A percentile compares a stretch with the other conserved stretches of the same genome.
phyloP scores from a whole-genome alignment of 1,140 invertebrate species.

The Trypoxylus dichotomus region DNA sequence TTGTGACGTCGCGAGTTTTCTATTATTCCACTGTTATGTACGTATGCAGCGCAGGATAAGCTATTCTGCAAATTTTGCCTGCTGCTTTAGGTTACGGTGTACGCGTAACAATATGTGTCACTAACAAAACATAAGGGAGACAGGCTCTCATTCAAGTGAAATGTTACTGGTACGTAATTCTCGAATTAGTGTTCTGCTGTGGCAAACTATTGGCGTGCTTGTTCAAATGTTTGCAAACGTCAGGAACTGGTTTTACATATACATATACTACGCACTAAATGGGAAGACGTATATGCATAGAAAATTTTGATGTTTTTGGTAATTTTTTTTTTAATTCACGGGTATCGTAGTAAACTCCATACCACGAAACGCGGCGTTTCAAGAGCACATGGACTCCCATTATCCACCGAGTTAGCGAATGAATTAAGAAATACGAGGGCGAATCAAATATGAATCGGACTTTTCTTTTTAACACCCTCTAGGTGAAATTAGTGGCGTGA shows the following conservation, averaged over 20 bases:
- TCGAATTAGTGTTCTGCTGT: not conserved
- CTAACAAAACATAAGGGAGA: not conserved
- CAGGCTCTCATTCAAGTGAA: slow-evolving; percentile 7
- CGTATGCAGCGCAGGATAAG: not conserved
- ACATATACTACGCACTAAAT: too few species aligned
- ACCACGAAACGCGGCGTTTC: too few species aligned
- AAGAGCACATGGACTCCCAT: too few species aligned
- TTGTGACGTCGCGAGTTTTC: not conserved
- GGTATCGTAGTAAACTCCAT: too few species aligned
- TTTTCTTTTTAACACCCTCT: too few species aligned
- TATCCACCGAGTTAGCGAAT: too few species aligned
- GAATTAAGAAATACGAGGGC: too few species aligned
- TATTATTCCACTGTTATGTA: not conserved
- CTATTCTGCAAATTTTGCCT: not conserved
- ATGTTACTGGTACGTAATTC: not conserved
- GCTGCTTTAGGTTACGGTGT: not conserved
- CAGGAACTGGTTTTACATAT: not conserved
- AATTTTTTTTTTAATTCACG: too few species aligned
- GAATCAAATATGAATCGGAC: too few species aligned
- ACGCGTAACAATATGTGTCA: not conserved
- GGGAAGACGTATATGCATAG: too few species aligned
- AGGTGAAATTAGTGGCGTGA: too few species aligned
- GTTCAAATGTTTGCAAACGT: not conserved
- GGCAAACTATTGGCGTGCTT: not conserved
- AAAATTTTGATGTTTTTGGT: too few species aligned